phyloP scores from a whole-genome alignment of 2,888 invertebrate species.

The Helleia helle region DNA sequence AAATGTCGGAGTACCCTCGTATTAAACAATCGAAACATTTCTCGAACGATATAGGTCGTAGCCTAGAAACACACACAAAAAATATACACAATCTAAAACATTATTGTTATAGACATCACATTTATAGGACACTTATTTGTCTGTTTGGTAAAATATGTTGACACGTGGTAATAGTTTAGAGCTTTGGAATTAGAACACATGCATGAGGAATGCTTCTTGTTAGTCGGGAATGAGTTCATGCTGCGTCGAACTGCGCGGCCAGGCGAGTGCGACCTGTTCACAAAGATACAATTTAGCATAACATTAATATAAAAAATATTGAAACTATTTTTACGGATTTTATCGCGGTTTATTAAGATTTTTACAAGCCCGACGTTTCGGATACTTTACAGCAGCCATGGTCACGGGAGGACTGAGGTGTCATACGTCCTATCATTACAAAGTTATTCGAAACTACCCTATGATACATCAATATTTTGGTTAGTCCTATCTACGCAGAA shows the following conservation, averaged over 20 bases:
- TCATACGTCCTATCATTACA: too few species aligned
- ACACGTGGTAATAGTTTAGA: slow-evolving; percentile 33
- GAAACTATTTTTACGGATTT: too few species aligned
- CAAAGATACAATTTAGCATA: slow-evolving; percentile 10
- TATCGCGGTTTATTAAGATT: too few species aligned
- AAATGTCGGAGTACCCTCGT: too few species aligned
- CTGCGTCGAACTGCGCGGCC: slow-evolving; percentile 60
- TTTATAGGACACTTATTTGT: slow-evolving; percentile 63
- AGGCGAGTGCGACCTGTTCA: slow-evolving; percentile 57
- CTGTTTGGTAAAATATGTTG: slow-evolving; percentile 53
- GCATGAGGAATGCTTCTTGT: slow-evolving; percentile 45
- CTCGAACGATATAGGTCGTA: slow-evolving; percentile 58
- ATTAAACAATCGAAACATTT: too few species aligned
- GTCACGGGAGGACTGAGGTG: too few species aligned
- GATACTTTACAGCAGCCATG: too few species aligned
- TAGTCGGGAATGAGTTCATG: slow-evolving; percentile 37
- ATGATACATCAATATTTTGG: too few species aligned
- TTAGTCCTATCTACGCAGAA: too few species aligned
- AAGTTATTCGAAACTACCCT: too few species aligned
- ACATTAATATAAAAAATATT: too few species aligned
- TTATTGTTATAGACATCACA: slow-evolving; percentile 73
- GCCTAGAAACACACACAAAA: slow-evolving; percentile 63
- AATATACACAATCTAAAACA: slow-evolving; percentile 67
- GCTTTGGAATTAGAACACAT: slow-evolving; percentile 7
- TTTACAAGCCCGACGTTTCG: too few species aligned